Percentiles rank a stretch among this genome's conserved stretches.
These are phyloP conservation scores for Pempheris klunzingeri DNA, from an alignment of 2,797 vertebrate species.

Conservation along the genomic window DNA sequence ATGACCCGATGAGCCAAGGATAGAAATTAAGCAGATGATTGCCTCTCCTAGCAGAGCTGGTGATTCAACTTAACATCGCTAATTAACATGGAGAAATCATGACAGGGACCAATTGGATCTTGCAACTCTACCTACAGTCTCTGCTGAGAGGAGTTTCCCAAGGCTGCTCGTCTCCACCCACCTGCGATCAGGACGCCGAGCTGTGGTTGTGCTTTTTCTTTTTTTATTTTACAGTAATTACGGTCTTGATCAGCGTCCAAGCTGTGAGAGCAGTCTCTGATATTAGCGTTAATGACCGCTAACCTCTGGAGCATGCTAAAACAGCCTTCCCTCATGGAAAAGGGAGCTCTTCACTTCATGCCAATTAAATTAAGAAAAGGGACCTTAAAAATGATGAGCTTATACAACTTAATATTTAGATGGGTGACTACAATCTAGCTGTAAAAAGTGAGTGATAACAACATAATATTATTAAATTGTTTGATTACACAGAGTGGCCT, in stretches of 20 bases:
- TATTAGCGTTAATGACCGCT: slow-evolving; percentile 64
- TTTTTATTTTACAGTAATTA: slow-evolving; percentile 54
- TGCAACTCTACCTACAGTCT: slow-evolving; percentile 39
- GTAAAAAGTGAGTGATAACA: not conserved
- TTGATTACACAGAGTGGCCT: not conserved
- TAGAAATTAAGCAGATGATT: slow-evolving; percentile 67
- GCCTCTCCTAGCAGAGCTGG: slow-evolving; percentile 52
- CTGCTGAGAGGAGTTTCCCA: slow-evolving; percentile 13
- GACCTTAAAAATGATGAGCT: slow-evolving; percentile 17
- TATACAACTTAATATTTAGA: slow-evolving; percentile 18
- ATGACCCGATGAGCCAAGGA: slow-evolving; percentile 53
- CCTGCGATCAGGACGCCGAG: slow-evolving; percentile 32
- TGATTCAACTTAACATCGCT: slow-evolving; percentile 62
- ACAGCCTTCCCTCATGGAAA: slow-evolving; percentile 25
- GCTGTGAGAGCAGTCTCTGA: slow-evolving; percentile 52
- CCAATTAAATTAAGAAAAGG: slow-evolving; percentile 11
- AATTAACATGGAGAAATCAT: slow-evolving; percentile 75
- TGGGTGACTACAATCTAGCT: slow-evolving; percentile 13
- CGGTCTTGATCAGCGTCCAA: slow-evolving; percentile 66
- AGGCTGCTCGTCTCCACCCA: slow-evolving; percentile 2
- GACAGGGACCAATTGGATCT: slow-evolving; percentile 70
- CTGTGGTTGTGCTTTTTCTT: slow-evolving; percentile 7
- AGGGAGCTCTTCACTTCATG: slow-evolving; percentile 20
- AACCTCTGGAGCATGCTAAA: slow-evolving; percentile 55
- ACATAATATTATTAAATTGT: not conserved